These are phyloP conservation scores for Drosophila bunnanda DNA, from an alignment of 2,888 invertebrate species.

Conservation along the genomic window DNA sequence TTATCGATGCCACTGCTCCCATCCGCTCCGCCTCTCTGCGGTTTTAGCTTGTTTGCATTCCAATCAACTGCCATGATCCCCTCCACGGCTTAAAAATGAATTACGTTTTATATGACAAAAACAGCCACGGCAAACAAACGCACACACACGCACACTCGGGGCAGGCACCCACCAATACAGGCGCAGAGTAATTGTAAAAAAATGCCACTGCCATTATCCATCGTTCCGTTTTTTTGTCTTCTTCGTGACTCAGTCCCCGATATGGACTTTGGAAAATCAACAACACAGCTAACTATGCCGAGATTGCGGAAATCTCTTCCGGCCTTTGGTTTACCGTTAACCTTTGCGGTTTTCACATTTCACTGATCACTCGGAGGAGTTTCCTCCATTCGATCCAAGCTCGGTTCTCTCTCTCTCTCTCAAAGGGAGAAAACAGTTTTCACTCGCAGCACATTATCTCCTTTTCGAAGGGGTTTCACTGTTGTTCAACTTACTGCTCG, in stretches of 20 bases:
- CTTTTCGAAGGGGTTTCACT: not conserved
- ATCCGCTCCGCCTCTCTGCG: constrained; percentile 41
- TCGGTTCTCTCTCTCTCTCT: not conserved
- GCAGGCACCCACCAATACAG: constrained; percentile 30
- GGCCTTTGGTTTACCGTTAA: constrained; percentile 25
- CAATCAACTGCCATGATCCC: constrained; percentile 50
- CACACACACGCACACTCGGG: constrained; percentile 37
- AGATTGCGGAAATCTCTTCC: constrained; percentile 32
- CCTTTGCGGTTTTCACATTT: constrained; percentile 23
- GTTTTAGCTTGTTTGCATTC: constrained; percentile 68
- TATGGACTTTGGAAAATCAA: constrained; percentile 34
- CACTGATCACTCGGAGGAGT: constrained; percentile 17
- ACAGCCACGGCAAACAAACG: constrained; percentile 61
- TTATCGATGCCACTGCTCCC: constrained; percentile 24
- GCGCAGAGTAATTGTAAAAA: constrained; percentile 55
- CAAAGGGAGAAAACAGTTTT: not conserved
- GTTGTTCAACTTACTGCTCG: constrained; percentile 92
- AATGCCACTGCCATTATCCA: constrained; percentile 59
- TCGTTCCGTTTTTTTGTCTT: constrained; percentile 46
- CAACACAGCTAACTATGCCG: constrained; percentile 6
- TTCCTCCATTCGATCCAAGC: constrained; percentile 16
- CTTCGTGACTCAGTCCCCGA: constrained; percentile 66
- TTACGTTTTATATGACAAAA: constrained; percentile 66
- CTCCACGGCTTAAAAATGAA: constrained; percentile 71
- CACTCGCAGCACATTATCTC: constrained; percentile 1